Conservation (phyloP, 2,888 invertebrate species). For the Drosophila bunnanda region DNA sequence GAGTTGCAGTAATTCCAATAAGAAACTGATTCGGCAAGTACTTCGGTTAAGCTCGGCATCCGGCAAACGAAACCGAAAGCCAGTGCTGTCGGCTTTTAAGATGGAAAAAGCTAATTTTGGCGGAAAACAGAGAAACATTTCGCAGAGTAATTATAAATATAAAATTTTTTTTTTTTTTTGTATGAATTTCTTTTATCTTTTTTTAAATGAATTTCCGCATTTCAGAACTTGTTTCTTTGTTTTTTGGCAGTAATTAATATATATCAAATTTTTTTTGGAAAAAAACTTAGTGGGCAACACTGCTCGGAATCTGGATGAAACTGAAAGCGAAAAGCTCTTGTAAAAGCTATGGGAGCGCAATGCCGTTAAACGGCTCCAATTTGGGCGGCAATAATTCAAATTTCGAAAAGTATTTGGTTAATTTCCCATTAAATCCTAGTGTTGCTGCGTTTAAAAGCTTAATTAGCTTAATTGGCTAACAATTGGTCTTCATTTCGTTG, state of each 20-base stretch:
- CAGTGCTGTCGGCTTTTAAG: conserved; percentile 4
- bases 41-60: conserved; percentile 11
- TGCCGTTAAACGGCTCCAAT: conserved; percentile 15
- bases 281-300: not conserved
- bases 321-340: not conserved
- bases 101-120: not conserved
- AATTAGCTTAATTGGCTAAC: too few relatives aligned
- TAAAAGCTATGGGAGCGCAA: not conserved
- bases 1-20: conserved; percentile 23
- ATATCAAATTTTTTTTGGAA: not conserved
- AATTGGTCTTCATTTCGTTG: not conserved
- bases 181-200: too few relatives aligned
- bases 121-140: not conserved
- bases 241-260: rapidly evolving
- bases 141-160: too few relatives aligned
- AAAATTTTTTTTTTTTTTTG: too few relatives aligned
- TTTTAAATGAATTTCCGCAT: not conserved
- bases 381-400: conserved; percentile 18
- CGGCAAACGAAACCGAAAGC: conserved; percentile 26
- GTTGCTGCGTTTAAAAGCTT: conserved; percentile 21
- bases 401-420: not conserved
- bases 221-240: not conserved
- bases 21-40: conserved; percentile 21
- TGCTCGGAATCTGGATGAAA: not conserved
- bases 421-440: not conserved